Base-by-base conservation (phyloP, 2,888 invertebrate species). In the Tenthredo notha region DNA sequence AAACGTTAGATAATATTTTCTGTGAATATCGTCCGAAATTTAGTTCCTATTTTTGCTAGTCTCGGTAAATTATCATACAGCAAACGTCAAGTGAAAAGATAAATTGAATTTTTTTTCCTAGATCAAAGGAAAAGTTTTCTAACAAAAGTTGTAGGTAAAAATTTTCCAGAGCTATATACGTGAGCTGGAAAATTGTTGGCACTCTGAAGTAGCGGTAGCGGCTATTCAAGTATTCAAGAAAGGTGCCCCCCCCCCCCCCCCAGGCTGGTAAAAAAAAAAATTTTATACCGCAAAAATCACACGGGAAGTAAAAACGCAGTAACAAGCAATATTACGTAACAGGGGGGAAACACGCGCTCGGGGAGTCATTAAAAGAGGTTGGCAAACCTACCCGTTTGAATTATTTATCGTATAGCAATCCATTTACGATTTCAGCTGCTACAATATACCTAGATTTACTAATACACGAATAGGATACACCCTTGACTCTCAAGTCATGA, bases 401-500 rank as follows among this genome's bases (percentile, higher is more conserved):
- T 54, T 25, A 77, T 77, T 50, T 54, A 77, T 77, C 50, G 54
- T 29, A 77, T 29, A 25, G 72, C 72, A 43, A 74, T 74, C 40
- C 72, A 74, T 74, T 80, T 61, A 21, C 58, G 40, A 37, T n/a
- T 61, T 80, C 37, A 33, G 9, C 47, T 25, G 75, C 9, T 47
- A 50, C 50, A 40, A 40, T 29, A 77, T 77, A 50, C 18, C 54
- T 77, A 74, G 29, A 25, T 43, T 5, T 74, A 43, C 74, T 15
- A 15, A 43, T 12, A 74, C 74, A 43, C 15, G 67, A 33, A 33
- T 33, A 67, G 6, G 21, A 74, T 74, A 74, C n/a, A 74, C 40
- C 72, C 72, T 74, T 74, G 72, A 40, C 72, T 74, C 72, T 74
- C 43, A 43, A 74, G 40, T 74, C 21, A 12, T 74, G 72, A 74